phyloP scores from a whole-genome alignment of 2,888 invertebrate species.

The Ennomos erosarius region DNA sequence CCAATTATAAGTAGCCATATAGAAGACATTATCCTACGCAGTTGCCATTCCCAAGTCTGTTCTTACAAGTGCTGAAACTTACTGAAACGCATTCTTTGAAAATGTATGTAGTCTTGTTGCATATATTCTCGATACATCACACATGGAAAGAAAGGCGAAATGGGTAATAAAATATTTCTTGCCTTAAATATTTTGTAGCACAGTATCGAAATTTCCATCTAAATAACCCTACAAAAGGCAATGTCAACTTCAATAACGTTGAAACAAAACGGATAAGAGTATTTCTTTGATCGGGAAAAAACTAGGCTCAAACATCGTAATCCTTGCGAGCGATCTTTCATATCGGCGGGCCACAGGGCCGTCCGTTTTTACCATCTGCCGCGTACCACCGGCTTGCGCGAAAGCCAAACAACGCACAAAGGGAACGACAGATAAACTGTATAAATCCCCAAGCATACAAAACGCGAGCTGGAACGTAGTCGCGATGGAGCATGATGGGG shows the following conservation, averaged over 20 bases:
- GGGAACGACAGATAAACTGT: conserved; percentile 58
- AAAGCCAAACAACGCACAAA: conserved; percentile 63
- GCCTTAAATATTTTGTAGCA: no score
- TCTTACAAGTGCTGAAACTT: no score
- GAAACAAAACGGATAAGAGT: conserved; percentile 5
- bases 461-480: conserved; percentile 46
- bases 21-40: no score
- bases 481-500: conserved; percentile 4
- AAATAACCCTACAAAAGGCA: no score
- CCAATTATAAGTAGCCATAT: no score
- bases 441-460: conserved; percentile 66
- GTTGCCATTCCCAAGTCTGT: no score
- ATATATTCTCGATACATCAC: no score
- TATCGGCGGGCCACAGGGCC: conserved; percentile 42
- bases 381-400: conserved; percentile 36
- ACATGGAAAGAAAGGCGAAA: no score
- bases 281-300: conserved; percentile 28
- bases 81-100: no score
- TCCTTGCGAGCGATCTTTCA: conserved; percentile 44
- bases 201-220: no score
- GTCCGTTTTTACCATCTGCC: conserved; percentile 42
- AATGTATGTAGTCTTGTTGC: no score
- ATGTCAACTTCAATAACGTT: conserved; percentile 3
- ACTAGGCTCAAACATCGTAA: conserved; percentile 38
- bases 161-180: no score